Conservation (phyloP, 35 echinoderm and acorn worm species). For the Eucidaris tribuloides region DNA sequence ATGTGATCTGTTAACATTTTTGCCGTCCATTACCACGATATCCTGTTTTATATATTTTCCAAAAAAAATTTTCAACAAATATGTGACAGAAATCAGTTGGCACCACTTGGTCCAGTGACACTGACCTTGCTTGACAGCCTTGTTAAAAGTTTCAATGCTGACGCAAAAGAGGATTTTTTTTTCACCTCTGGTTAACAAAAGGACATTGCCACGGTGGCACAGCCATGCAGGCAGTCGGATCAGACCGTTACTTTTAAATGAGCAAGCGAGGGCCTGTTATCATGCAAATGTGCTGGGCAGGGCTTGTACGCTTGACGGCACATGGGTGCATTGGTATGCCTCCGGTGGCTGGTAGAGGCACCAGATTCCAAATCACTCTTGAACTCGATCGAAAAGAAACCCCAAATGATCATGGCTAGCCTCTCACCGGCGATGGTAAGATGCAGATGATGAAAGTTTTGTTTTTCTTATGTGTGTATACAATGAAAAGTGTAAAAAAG, state of each 20-base stretch:
- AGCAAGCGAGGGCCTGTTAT: background rate
- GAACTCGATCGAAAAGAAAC: background rate
- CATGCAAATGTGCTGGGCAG: constrained; percentile 9
- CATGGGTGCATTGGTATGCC: background rate
- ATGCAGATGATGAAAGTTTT: background rate
- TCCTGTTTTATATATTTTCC: background rate
- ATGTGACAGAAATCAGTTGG: too few species aligned
- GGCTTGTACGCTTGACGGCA: background rate
- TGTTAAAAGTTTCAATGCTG: background rate
- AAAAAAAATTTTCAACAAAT: background rate
- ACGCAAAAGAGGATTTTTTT: background rate
- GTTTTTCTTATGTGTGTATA: background rate
- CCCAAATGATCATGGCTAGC: background rate
- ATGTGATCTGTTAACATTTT: too few species aligned
- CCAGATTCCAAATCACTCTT: background rate
- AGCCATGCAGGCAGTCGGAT: background rate
- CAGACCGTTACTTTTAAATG: constrained; percentile 20
- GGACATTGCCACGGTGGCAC: constrained; percentile 28
- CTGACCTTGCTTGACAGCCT: background rate
- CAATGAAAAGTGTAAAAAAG: background rate
- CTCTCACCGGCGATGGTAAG: background rate
- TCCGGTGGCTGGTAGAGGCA: background rate
- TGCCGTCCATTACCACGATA: too few species aligned
- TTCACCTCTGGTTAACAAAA: background rate
- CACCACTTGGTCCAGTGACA: background rate